Evolutionary conservation across 1,140 invertebrate species (phyloP), one percentile per base, ranked within the genome.

Genomic region (Sinella curviseta): DNA sequence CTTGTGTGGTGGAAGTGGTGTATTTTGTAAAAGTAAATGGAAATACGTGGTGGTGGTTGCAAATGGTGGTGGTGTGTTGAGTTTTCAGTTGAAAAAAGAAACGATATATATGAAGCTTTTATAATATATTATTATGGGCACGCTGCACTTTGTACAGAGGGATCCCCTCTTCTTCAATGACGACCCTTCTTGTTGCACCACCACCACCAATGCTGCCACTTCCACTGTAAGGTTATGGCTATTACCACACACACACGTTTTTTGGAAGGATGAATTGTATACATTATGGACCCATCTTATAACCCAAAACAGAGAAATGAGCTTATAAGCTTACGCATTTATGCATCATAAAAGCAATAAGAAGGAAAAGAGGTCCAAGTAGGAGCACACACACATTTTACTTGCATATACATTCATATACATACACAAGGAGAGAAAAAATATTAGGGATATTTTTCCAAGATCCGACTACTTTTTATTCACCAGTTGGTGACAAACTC

Each of bases 401-500:
- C n/a, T n/a, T n/a, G n/a, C n/a, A n/a, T n/a, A n/a, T n/a, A n/a
- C n/a, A n/a, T n/a, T n/a, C n/a, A n/a, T n/a, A n/a, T n/a, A 48
- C 8, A 48, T 8, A 48, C 8, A 70, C 14, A 70, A n/a, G 31
- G 65, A 14, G 65, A 8, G 65, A 70, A 33, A 30, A 70, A 70
- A 77, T 26, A 54, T 17, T 39, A 31, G 54, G 48, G 16, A 65
- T 48, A 35, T 82, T 82, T 82, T 80, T 80, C 77, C 75, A 54
- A 76, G 30, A 26, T 55, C 17, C 48, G 1, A 3, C 26, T 16
- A 54, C 67, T 74, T 70, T 82, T 77, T 31, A 70, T 70, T 31
- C 65, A 70, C 65, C 65, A 82, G 82, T 82, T 79, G 82, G 79
- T 82, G 82, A 82, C 82, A 82, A 77, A 79, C 77, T 39, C 54